Percentiles rank a stretch among this genome's conserved stretches.
phyloP scores from a whole-genome alignment of 2,113 vertebrate genomes.

The Dryoscopus gambensis region DNA sequence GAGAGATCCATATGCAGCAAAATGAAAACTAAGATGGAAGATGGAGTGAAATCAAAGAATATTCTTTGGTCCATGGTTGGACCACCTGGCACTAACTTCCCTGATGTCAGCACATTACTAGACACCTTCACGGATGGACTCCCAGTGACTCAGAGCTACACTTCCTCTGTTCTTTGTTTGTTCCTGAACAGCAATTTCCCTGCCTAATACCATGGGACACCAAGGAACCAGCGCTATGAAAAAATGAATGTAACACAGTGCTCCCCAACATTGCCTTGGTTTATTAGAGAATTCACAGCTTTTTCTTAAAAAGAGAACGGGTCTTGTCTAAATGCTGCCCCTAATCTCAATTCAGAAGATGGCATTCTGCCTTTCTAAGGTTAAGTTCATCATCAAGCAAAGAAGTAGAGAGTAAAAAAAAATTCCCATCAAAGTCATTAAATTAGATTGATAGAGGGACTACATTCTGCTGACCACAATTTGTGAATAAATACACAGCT shows the following conservation, averaged over 20 bases:
- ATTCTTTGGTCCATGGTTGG: neutral
- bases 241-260: neutral
- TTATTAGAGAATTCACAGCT: neutral
- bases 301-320: neutral
- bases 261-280: neutral
- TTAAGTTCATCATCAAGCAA: neutral
- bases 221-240: fast-evolving
- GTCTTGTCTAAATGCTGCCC: neutral
- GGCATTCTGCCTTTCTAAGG: neutral
- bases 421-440: neutral
- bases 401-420: neutral
- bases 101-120: neutral
- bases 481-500: neutral
- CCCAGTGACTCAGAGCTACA: neutral
- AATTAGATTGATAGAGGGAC: neutral
- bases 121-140: neutral
- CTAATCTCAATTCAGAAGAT: neutral
- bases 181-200: neutral
- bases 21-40: neutral
- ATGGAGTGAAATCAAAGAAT: neutral
- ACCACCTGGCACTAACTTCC: neutral
- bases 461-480: neutral
- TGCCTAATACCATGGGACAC: neutral
- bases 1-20: neutral
- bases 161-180: neutral